Base-by-base conservation (phyloP, 2,113 vertebrate genomes). In the Sapayoa aenigma region DNA sequence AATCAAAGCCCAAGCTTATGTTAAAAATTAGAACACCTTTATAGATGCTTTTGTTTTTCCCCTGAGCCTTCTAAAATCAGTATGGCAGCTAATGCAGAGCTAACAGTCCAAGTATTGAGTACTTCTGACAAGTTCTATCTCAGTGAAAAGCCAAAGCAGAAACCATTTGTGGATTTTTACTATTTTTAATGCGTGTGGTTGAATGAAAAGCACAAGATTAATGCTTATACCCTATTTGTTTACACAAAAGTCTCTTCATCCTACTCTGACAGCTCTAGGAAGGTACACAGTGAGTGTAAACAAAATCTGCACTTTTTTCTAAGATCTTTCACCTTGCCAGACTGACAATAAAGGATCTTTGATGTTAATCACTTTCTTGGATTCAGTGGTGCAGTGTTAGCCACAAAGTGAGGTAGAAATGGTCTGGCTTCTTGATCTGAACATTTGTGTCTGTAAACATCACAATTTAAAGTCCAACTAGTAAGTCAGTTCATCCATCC, bases 21-120 rank as follows among this genome's bases (percentile, higher is more conserved):
- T 94, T 98, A 97, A 96, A 97, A 97, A 97, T 97, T 92, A 97
- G 96, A 97, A 97, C 88, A 89, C 37, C 87, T 97, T 98, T 97
- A 97, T 96, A 96, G 84, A 92, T 94, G 90, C 44, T 94, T 97
- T 98, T 95, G 95, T 96, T 97, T 83, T 75, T 59, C 97, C 97
- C 97, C 31, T 11, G 97, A 95, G 97, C 77, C 96, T 96, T 97
- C 96, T 98, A 97, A 98, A 97, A 95, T 95, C 75, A 83, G 85
- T 89, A 93, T 95, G 89, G 94, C 95, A 95, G 92, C 79, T 96
- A 96, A 95, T 47, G 73, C 84, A 96, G 60, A 85, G 42, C 81
- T 92, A 94, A 96, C 15, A 46, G 93, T 52, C 63, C 59, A 86
- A 42, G 42, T 22, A 68, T 37, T 69, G 72, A 87, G 84, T 90